phyloP scores from a whole-genome alignment of 2,797 vertebrate genomes.

The Semaprochilodus insignis region DNA sequence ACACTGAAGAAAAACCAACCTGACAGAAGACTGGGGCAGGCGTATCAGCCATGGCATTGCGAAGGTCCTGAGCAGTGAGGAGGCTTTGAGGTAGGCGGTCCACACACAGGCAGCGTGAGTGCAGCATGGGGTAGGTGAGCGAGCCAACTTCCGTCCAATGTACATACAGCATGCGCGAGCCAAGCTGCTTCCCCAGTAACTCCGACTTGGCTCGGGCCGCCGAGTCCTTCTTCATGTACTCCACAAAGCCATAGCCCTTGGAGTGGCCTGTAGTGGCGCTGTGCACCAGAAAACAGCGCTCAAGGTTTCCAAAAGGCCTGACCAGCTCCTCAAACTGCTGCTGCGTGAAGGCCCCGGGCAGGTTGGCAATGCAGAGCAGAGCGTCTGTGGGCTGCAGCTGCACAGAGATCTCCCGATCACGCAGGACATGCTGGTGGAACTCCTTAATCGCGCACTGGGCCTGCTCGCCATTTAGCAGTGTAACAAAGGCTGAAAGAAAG shows the following conservation, averaged over 20 bases:
- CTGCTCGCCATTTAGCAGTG: conserved; percentile 90
- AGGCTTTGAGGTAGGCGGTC: conserved; percentile 85
- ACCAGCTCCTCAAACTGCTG: conserved; percentile 94
- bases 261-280: conserved; percentile 85
- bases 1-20: conserved; percentile 70
- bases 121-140: conserved; percentile 84
- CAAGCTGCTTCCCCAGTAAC: conserved; percentile 89
- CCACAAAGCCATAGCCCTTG: conserved; percentile 94
- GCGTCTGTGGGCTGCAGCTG: conserved; percentile 94
- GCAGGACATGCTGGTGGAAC: conserved; percentile 85
- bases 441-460: conserved; percentile 87
- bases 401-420: conserved; percentile 89
- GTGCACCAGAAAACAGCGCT: conserved; percentile 94
- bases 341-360: conserved; percentile 87
- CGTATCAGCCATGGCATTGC: conserved; percentile 75
- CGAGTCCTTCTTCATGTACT: conserved; percentile 97
- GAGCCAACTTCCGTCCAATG: conserved; percentile 94
- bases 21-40: conserved; percentile 87
- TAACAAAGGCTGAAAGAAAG: conserved; percentile 83
- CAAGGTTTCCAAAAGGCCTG: conserved; percentile 90
- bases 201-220: conserved; percentile 92
- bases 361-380: conserved; percentile 91
- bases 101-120: conserved; percentile 90
- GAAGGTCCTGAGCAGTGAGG: conserved; percentile 81
- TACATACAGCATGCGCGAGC: conserved; percentile 90